Base-by-base conservation (phyloP, 1,140 invertebrate genomes). In the Ectropis grisescens region DNA sequence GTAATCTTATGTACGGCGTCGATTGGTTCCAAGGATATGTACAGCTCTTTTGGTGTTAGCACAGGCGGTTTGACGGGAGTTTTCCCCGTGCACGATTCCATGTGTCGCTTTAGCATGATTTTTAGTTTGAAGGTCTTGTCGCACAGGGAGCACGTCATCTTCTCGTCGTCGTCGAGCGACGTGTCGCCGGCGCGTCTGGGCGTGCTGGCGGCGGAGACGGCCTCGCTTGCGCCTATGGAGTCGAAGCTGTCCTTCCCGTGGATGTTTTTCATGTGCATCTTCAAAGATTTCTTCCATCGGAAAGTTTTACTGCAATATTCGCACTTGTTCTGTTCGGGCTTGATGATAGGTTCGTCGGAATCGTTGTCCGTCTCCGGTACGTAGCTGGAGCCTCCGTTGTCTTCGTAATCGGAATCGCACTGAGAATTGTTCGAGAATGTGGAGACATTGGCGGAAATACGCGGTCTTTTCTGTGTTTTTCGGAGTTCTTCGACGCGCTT, bases 101-200 rank as follows among this genome's bases (percentile, higher is more conserved):
- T 13, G 33, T 72, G 68, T 2, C 65, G 47, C 19, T 69, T 69
- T 24, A 72, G 36, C 65, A 72, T 69, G n/a, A 72, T 69, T 29
- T 82, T 80, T 25, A 79, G 52, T 37, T 81, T 82, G 32, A 81
- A 82, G 2, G 56, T 60, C 35, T 76, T 81, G 5, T 58, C 66
- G 36, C 82, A 83, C 37, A 62, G 68, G 0, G 71, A 58, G 31
- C 79, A 83, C 2, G 34, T 57, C 8, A 72, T 41, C 29, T 68
- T 64, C 19, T 68, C 58, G 2, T 72, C 61, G n/a, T 46, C 57
- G 13, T 72, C 65, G 1, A 34, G 19, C 1, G 66, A 58, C 12
- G 67, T 60, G n/a, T 39, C 51, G 1, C 29, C 24, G 10, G 30
- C 46, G 4, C 47, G 36, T 22, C 16, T 45, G 1, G 56, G 58